Conservation (phyloP, 1,140 invertebrate species). For the Bombyx mandarina region DNA sequence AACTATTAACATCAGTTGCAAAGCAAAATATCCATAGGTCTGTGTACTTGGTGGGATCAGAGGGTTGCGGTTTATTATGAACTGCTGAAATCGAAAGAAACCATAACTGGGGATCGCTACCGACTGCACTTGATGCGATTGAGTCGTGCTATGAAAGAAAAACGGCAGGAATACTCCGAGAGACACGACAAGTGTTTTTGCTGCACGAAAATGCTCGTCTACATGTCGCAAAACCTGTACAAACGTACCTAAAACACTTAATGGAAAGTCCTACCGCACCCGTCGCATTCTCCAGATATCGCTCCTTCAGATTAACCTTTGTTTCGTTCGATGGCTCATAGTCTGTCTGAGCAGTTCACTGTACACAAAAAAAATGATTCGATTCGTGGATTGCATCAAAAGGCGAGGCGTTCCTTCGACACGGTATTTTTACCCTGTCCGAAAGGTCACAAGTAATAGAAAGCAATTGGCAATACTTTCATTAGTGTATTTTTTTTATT, state of each 20-base stretch:
- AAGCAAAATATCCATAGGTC: constrained; percentile 10
- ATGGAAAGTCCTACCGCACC: background rate
- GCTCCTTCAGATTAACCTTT: too few species aligned
- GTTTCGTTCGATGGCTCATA: too few species aligned
- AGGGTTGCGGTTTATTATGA: constrained; percentile 31
- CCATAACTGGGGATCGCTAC: constrained; percentile 10
- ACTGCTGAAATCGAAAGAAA: constrained; percentile 19
- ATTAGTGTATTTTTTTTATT: too few species aligned
- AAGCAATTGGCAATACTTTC: too few species aligned
- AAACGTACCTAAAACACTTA: background rate
- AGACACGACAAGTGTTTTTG: constrained; percentile 7
- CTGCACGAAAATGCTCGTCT: background rate
- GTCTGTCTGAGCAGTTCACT: too few species aligned
- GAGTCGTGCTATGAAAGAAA: constrained; percentile 7
- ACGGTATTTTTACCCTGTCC: too few species aligned
- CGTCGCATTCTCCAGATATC: too few species aligned
- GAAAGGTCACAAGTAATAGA: too few species aligned
- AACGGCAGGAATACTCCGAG: constrained; percentile 2
- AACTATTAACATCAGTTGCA: constrained; percentile 8
- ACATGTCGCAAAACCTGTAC: background rate
- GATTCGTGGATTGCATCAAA: too few species aligned
- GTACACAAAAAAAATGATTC: too few species aligned
- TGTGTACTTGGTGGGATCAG: constrained; percentile 36
- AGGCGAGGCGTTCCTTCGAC: too few species aligned
- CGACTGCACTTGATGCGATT: constrained; percentile 8